phyloP scores from a whole-genome alignment of 2,113 vertebrate species.

The Porphyrio hochstetteri region DNA sequence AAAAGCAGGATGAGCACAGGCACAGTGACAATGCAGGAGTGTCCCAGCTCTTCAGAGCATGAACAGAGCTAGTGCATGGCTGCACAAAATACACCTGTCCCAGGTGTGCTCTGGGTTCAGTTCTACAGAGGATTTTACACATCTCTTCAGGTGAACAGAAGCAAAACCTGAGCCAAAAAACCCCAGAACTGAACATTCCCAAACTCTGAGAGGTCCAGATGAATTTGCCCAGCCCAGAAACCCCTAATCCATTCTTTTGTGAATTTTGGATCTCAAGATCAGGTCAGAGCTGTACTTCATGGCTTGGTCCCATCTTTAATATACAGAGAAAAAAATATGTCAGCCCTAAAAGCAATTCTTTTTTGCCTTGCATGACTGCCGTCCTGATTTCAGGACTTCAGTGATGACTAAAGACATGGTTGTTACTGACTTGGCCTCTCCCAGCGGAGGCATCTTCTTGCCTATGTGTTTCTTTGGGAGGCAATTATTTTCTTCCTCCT shows the following conservation, averaged over 20 bases:
- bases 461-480: constrained; percentile 31
- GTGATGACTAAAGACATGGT: constrained; percentile 33
- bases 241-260: not conserved
- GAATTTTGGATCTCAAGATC: not conserved
- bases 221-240: not conserved
- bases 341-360: not conserved
- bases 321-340: not conserved
- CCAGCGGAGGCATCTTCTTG: constrained; percentile 37
- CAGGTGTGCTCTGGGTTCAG: not conserved
- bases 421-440: constrained; percentile 56
- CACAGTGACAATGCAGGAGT: not conserved
- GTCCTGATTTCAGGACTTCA: constrained; percentile 38
- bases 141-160: not conserved
- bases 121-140: not conserved
- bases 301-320: not conserved
- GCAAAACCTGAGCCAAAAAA: not conserved
- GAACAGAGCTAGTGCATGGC: not conserved
- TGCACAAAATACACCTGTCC: not conserved
- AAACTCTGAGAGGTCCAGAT: not conserved
- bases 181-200: not conserved
- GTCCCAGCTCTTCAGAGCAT: not conserved
- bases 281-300: not conserved
- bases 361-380: not conserved
- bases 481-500: constrained; percentile 62
- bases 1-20: not conserved